Evolutionary conservation across 1,140 invertebrate genomes (phyloP), one percentile per base, ranked within the genome.

Genomic region (Agrypnia vestita): DNA sequence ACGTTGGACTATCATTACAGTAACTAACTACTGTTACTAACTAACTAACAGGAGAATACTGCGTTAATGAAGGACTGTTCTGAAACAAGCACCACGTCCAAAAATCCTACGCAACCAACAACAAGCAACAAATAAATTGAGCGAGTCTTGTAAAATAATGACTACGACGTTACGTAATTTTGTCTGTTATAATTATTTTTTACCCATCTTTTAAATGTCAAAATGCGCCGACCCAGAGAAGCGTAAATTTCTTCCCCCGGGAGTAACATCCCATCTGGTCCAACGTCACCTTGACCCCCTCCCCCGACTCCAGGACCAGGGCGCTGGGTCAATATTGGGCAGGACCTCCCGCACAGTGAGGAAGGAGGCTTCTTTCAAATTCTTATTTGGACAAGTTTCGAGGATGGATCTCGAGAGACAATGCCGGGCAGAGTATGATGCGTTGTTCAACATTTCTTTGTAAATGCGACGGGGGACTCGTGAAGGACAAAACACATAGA

Each of bases 261-360:
- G 4, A 3, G 25, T 35, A 35, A 35, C 25, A 35, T 35, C 25
- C 25, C 25, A 35, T 35, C 25, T 35, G 25, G 61, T 64, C 61
- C 62, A 17, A 19, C n/a, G 49, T 51, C 67, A 49, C 67, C 67
- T 71, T 51, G 46, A 71, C 46, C 46, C 19, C 67, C 47, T 47
- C n/a, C 35, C 25, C 61, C 0, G 9, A 19, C 10, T 13, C 25
- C 4, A 0, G 61, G 61, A 13, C 25, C 61, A 25, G n/a, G 25
- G 12, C 12, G 47, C 10, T 13, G 67, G 47, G 67, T 71, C 67
- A 71, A 71, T 71, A 71, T 47, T 49, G 17, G 67, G 10, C 47
- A 19, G 67, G 67, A 51, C 17, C 47, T 4, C 67, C 49, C 19
- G 46, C 13, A 19, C 67, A 71, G 47, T 51, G 61, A 64, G n/a